Percentiles rank a stretch among this genome's conserved stretches.
These are phyloP conservation scores for Microplitis demolitor DNA, from an alignment of 1,140 invertebrate genomes.

Conservation along the genomic window DNA sequence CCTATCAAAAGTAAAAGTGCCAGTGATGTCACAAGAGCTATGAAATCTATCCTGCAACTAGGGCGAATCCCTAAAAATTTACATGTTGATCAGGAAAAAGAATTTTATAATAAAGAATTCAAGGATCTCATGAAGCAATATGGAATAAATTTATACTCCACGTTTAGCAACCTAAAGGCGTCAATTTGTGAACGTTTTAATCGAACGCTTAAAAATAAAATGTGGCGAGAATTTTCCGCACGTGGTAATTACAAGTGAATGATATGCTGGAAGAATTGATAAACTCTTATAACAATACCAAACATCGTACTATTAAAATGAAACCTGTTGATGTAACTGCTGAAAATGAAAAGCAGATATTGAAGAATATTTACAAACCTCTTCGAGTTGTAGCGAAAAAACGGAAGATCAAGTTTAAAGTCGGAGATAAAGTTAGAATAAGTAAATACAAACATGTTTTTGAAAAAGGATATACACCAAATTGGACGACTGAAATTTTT, in stretches of 20 bases:
- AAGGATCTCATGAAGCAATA: not conserved
- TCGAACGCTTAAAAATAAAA: not conserved
- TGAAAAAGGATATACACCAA: no score
- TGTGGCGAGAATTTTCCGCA: not conserved
- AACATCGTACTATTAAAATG: not conserved
- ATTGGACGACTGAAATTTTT: no score
- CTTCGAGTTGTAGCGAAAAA: no score
- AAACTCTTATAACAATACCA: not conserved
- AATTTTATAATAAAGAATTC: slow-evolving; percentile 16
- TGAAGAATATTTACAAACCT: no score
- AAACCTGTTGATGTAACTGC: not conserved
- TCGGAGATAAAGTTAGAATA: no score
- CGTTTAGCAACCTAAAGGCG: not conserved
- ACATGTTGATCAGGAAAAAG: slow-evolving; percentile 19
- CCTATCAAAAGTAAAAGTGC: slow-evolving; percentile 20
- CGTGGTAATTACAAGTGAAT: not conserved
- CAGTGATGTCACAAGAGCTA: not conserved
- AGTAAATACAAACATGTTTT: no score
- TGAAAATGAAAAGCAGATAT: no score
- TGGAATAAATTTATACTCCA: not conserved
- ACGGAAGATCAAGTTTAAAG: no score
- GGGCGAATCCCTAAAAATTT: slow-evolving; percentile 16
- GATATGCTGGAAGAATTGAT: not conserved
- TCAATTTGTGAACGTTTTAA: not conserved
- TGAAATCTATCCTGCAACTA: not conserved